Percentiles rank a stretch among this genome's conserved stretches.
Conservation (phyloP, 2,113 vertebrate species). For the Hypanus sabinus region DNA sequence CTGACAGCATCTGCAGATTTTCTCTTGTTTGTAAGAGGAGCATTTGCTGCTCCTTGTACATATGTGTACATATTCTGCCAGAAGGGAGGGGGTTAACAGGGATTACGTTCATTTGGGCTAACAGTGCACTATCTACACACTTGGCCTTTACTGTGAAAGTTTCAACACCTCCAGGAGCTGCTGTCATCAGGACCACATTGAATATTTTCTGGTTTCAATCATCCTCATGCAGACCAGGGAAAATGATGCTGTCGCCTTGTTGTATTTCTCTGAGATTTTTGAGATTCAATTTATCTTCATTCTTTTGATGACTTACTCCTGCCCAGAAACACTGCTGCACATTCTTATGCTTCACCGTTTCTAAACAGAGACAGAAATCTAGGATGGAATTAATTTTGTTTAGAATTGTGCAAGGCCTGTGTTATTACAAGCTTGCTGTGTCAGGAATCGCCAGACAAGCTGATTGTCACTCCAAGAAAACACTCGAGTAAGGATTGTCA, state of each 20-base stretch:
- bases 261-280: not conserved
- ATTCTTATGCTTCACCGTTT: not conserved
- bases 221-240: not conserved
- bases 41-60: no score
- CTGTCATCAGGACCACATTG: not conserved
- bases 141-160: not conserved
- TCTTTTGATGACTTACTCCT: conserved; percentile 13
- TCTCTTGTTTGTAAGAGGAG: no score
- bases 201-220: conserved; percentile 23
- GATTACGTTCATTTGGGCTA: not conserved
- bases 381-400: not conserved
- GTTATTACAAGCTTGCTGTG: not conserved
- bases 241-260: not conserved
- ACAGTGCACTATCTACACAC: not conserved
- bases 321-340: not conserved
- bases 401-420: not conserved
- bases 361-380: not conserved
- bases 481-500: not conserved
- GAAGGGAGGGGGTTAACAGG: not conserved
- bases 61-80: not conserved
- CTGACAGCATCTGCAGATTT: no score
- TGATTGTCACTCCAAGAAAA: not conserved
- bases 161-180: not conserved
- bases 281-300: conserved; percentile 9
- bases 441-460: not conserved